A percentile compares a stretch with the other conserved stretches of the same genome.
phyloP scores from a whole-genome alignment of 2,113 vertebrate species.

The Macquaria ambigua region DNA sequence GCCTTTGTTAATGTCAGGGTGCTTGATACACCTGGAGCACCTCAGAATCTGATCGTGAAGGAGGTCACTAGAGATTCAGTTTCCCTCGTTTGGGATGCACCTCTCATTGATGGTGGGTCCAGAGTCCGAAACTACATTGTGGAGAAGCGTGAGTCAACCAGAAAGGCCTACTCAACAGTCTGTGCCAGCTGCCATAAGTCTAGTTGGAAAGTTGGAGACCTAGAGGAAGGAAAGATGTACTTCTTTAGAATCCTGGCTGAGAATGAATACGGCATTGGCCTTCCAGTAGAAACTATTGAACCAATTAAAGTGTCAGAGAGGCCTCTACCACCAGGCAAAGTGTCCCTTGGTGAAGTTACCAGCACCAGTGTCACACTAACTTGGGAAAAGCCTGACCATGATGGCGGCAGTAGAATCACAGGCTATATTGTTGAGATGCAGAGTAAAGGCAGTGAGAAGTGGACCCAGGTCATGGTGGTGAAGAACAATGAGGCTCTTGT shows the following conservation, averaged over 20 bases:
- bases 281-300: slow-evolving; percentile 94
- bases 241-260: slow-evolving; percentile 97
- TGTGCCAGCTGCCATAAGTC: slow-evolving; percentile 95
- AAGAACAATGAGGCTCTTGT: slow-evolving; percentile 92
- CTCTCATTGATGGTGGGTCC: slow-evolving; percentile 95
- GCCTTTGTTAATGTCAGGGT: slow-evolving; percentile 97
- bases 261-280: slow-evolving; percentile 96
- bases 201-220: slow-evolving; percentile 93
- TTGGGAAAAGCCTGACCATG: slow-evolving; percentile 99
- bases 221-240: slow-evolving; percentile 95
- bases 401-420: slow-evolving; percentile 96
- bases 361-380: slow-evolving; percentile 91
- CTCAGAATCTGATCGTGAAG: slow-evolving; percentile 93
- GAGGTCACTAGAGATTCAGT: slow-evolving; percentile 96
- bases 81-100: slow-evolving; percentile 95
- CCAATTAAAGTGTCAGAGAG: slow-evolving; percentile 95
- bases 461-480: slow-evolving; percentile 93
- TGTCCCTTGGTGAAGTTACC: slow-evolving; percentile 93
- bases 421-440: slow-evolving; percentile 99
- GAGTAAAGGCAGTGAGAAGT: slow-evolving; percentile 95
- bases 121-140: slow-evolving; percentile 97
- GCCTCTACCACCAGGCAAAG: slow-evolving; percentile 97
- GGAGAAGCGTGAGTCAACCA: slow-evolving; percentile 97
- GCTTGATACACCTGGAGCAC: slow-evolving; percentile 96
- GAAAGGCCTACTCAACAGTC: slow-evolving; percentile 97